Conservation (phyloP, 2,113 vertebrate species). For the Chauna torquata region DNA sequence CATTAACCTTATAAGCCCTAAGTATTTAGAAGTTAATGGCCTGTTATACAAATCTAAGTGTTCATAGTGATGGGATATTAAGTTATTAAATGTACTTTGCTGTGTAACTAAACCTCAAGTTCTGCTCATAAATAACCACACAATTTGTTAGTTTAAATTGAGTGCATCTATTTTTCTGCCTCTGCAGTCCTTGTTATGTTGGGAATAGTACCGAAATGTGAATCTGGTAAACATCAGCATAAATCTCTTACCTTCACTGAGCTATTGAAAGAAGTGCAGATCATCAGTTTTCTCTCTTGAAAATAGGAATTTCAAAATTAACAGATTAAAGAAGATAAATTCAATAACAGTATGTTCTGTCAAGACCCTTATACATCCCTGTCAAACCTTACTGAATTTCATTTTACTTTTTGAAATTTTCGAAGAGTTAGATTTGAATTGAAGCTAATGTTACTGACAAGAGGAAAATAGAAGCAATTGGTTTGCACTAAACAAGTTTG, state of each 20-base stretch:
- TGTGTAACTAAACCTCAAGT: slow-evolving; percentile 54
- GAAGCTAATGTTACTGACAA: slow-evolving; percentile 74
- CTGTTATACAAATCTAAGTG: slow-evolving; percentile 68
- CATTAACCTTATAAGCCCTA: slow-evolving; percentile 65
- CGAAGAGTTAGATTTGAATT: slow-evolving; percentile 70
- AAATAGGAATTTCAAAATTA: slow-evolving; percentile 66
- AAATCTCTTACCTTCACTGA: neutral
- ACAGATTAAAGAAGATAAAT: slow-evolving; percentile 50
- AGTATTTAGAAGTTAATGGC: slow-evolving; percentile 72
- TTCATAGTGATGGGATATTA: slow-evolving; percentile 69
- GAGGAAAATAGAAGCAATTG: slow-evolving; percentile 75
- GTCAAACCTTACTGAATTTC: slow-evolving; percentile 46
- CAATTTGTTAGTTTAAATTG: slow-evolving; percentile 68
- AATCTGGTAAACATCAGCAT: slow-evolving; percentile 18
- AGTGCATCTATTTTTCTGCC: slow-evolving; percentile 20
- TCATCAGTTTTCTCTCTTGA: neutral
- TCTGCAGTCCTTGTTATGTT: neutral
- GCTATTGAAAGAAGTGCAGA: neutral
- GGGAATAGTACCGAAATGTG: slow-evolving; percentile 10
- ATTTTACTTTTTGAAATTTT: slow-evolving; percentile 63
- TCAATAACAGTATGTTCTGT: slow-evolving; percentile 16
- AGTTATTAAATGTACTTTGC: slow-evolving; percentile 71
- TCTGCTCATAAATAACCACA: slow-evolving; percentile 49
- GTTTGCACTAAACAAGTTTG: slow-evolving; percentile 79
- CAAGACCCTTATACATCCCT: slow-evolving; percentile 15